Evolutionary conservation across 1,140 invertebrate species (phyloP).

Genomic region (Ladona fulva): DNA sequence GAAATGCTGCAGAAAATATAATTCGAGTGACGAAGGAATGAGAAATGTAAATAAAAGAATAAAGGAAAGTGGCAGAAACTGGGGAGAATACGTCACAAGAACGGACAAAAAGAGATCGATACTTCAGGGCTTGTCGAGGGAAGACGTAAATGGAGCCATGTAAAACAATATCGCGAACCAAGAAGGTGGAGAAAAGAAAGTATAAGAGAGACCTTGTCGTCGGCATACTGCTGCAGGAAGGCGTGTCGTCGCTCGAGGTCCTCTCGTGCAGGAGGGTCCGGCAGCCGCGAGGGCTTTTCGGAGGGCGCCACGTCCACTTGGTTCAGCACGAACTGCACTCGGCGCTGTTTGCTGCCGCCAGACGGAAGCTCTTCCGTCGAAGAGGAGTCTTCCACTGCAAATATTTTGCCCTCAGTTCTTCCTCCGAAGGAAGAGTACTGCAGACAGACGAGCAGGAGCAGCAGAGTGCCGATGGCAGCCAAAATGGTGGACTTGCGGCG

Average conservation of each 20-base stretch:
- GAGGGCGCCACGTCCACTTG: neutral
- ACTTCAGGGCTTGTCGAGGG: no score
- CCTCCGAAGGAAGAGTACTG: constrained; percentile 28
- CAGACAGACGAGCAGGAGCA: constrained; percentile 29
- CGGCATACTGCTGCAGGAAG: constrained; percentile 6
- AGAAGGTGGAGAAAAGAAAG: no score
- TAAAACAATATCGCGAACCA: no score
- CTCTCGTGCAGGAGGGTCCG: neutral
- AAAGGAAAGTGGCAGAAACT: no score
- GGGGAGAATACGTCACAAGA: no score
- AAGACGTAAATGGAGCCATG: no score
- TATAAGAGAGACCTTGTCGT: constrained; percentile 12
- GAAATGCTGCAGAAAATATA: no score
- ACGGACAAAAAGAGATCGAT: no score
- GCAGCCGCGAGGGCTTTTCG: neutral
- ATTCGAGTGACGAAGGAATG: no score
- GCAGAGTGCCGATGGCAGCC: constrained; percentile 20
- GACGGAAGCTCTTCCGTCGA: neutral
- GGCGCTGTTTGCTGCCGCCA: neutral
- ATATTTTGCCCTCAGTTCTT: neutral
- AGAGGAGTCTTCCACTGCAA: neutral
- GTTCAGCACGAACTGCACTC: constrained; percentile 12
- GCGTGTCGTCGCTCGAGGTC: neutral
- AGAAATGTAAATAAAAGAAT: no score
- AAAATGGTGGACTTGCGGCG: constrained; percentile 31